Conservation (phyloP, 2,888 invertebrate genomes). For the Amphipyra berbera region DNA sequence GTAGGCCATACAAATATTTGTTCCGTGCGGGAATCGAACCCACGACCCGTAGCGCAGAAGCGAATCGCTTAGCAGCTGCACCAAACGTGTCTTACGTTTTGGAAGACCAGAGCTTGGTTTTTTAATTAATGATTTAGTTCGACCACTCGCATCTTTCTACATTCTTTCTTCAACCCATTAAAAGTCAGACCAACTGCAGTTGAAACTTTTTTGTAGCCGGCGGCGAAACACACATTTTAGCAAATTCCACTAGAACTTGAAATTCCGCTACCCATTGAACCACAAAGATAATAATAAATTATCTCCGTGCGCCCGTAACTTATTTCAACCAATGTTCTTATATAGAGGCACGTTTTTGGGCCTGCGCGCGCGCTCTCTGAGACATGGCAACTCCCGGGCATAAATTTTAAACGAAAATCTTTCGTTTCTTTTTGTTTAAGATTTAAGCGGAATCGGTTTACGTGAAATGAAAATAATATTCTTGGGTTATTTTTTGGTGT, state of each 20-base stretch:
- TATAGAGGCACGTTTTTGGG: slow-evolving; percentile 69
- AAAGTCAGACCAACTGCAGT: background rate
- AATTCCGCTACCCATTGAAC: slow-evolving; percentile 51
- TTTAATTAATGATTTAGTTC: no score
- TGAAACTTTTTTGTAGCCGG: slow-evolving; percentile 4
- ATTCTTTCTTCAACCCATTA: background rate
- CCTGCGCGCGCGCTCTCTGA: slow-evolving; percentile 67
- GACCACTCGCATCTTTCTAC: no score
- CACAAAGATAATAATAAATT: slow-evolving; percentile 72
- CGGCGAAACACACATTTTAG: slow-evolving; percentile 30
- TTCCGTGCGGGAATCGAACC: no score
- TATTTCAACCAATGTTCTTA: slow-evolving; percentile 75
- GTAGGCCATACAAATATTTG: no score
- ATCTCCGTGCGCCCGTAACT: slow-evolving; percentile 71
- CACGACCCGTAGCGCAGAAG: no score
- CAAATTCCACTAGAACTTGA: slow-evolving; percentile 38
- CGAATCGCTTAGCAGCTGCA: no score
- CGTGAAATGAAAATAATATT: slow-evolving; percentile 60
- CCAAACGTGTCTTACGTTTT: no score
- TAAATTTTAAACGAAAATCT: slow-evolving; percentile 68
- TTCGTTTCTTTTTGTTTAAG: slow-evolving; percentile 66
- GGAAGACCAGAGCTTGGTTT: no score
- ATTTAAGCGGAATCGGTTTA: slow-evolving; percentile 71
- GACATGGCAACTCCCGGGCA: slow-evolving; percentile 71
- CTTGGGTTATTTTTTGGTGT: slow-evolving; percentile 3